Base-by-base conservation (phyloP, 2,888 invertebrate genomes). In the Drosophila bunnanda region DNA sequence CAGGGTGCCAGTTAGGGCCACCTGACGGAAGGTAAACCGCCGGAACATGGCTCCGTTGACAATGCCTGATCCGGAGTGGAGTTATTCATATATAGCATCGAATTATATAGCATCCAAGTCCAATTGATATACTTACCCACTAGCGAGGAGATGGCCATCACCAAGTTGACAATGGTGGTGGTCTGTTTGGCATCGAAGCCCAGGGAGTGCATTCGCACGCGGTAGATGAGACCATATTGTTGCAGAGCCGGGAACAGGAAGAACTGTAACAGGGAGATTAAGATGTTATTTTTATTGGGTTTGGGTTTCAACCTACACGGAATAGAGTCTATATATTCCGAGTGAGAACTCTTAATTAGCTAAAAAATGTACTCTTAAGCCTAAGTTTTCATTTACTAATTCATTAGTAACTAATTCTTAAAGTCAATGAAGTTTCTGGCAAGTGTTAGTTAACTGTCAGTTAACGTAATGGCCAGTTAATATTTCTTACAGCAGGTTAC, bases 1-100 rank as follows among this genome's bases (percentile, higher is more conserved):
- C 0, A 93, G 77, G 9, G 94, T 93, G 55, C 96, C 96, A 15
- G 93, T 89, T 12, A 96, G 79, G 0, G 95, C 95, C 13, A 96
- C 94, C 93, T 95, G 94, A 15, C 96, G 94, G 79, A 94, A 96
- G 7, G 94, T 94, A 79, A 95, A 96, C 34, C 93, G 94, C 78
- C 94, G 94, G 89, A 95, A 95, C 76, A 96, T 92, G 36, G 96
- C 96, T 9, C 96, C 96, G 91, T 96, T 96, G 15, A 95, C 93
- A 76, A 96, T 92, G 10, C 91, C 91, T 80, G 2, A 8, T 2
- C 7, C 3, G 4, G 4, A 30, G 9, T 30, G 30, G 30, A 2
- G 4, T 32, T 12, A 12, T 4, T 32, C 0, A 32, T 39, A 39
- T 7, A 12, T 43, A 43, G 41, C 32, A 10, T 32, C 12, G n/a